Base-by-base conservation (phyloP, 2,113 vertebrate genomes). In the Sceloporus undulatus region DNA sequence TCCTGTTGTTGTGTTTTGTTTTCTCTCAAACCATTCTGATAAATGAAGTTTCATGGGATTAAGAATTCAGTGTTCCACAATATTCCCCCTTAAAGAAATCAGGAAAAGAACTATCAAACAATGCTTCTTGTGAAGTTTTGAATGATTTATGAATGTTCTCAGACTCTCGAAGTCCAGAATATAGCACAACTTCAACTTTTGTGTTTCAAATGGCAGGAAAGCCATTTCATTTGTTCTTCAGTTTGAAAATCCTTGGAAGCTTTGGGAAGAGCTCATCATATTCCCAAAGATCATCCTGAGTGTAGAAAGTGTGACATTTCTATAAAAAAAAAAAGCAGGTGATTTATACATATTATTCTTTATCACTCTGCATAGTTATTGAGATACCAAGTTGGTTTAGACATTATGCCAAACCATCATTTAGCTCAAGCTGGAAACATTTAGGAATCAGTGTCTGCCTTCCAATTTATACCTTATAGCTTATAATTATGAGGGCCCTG, bases 71-170 rank as follows among this genome's bases (percentile, higher is more conserved):
- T 71, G 0, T 82, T 90, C 38, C 29, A 23, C 14, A 52, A 38
- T 21, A 68, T 14, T 8, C 82, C 48, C 48, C 48, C 48, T 7
- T 92, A 52, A 66, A 65, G 23, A 27, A 40, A 25, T 23, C 34
- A 66, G 11, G 90, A 80, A 38, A 83, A 3, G n/a, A 42, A 65
- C 5, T 48, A 77, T 1, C 11, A 71, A 10, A n/a, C 9, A 52
- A 82, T 85, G 77, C 59, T 89, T 2, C 56, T 79, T 42, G 34
- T 48, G 62, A 59, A 42, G 25, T 82, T 82, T 52, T 82, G 88
- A 91, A 16, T 27, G 73, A 85, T 90, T 91, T 89, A 91, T 84
- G 21, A 91, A 80, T 85, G 87, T 71, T 70, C 59, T 93, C 79
- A 82, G 19, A 73, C 48, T 56, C 85, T 21, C 4, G 82, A 88